These are phyloP conservation scores for Drosophila kanapiae DNA, from an alignment of 1,140 invertebrate species.

Conservation along the genomic window DNA sequence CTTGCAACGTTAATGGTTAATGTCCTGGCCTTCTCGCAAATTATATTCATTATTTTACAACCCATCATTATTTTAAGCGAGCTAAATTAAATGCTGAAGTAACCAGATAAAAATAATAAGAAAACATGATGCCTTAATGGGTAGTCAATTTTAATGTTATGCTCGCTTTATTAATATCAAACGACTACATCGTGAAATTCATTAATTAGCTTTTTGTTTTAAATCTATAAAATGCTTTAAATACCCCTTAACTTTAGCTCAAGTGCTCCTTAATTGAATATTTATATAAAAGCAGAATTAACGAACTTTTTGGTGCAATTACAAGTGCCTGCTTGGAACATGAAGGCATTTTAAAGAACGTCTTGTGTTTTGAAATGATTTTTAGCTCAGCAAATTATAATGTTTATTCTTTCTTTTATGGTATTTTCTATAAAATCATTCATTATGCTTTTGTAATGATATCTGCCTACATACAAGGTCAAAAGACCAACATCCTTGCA, in stretches of 20 bases:
- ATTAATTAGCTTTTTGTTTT: not conserved
- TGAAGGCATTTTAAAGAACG: not conserved
- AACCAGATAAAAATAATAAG: constrained; percentile 24
- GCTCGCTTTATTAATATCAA: constrained; percentile 10
- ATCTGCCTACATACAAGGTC: too few species aligned
- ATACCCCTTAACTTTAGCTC: not conserved
- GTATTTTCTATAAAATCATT: too few species aligned
- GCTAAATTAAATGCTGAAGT: constrained; percentile 13
- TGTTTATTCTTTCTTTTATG: too few species aligned
- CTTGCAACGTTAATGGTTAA: not conserved
- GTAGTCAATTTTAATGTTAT: constrained; percentile 2
- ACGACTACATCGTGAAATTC: not conserved
- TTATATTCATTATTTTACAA: constrained; percentile 24
- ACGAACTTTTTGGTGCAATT: not conserved
- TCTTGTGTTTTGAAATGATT: not conserved
- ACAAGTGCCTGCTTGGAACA: not conserved
- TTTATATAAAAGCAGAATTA: not conserved
- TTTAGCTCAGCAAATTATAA: not conserved
- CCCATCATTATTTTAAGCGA: constrained; percentile 29
- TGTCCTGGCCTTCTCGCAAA: constrained; percentile 8
- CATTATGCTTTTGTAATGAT: too few species aligned
- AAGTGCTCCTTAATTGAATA: not conserved
- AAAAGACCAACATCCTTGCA: not conserved
- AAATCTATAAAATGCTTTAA: constrained; percentile 1
- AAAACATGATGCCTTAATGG: constrained; percentile 15